A percentile compares a stretch with the other conserved stretches of the same genome.
Conservation (phyloP, 2,113 vertebrate genomes). For the Eidolon helvum region DNA sequence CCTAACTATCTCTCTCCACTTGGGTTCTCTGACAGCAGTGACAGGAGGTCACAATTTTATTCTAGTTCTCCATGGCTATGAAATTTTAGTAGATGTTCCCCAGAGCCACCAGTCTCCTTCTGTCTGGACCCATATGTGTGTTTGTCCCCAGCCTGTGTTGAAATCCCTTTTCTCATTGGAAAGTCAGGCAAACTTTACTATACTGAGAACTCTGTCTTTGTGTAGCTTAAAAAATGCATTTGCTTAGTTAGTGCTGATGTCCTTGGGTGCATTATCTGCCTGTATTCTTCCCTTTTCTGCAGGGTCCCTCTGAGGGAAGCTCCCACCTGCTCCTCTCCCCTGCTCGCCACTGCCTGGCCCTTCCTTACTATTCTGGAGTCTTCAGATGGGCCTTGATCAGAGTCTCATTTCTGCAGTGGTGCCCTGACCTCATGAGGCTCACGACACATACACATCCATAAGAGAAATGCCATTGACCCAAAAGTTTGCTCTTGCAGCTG, state of each 20-base stretch:
- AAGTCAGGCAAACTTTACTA: too few relatives aligned
- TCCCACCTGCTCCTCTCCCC: too few relatives aligned
- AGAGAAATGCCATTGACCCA: not conserved
- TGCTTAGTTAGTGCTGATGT: not conserved
- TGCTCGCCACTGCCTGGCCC: not conserved
- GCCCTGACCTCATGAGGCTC: accelerated
- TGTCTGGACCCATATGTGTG: accelerated
- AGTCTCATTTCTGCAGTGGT: not conserved
- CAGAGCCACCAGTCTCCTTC: not conserved
- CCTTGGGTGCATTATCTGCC: accelerated
- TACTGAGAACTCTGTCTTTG: not conserved
- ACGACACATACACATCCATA: accelerated
- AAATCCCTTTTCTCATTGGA: not conserved
- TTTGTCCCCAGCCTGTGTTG: not conserved
- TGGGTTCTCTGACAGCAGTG: not conserved
- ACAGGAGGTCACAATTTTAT: accelerated
- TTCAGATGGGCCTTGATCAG: not conserved
- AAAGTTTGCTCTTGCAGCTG: not conserved
- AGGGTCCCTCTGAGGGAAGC: too few relatives aligned
- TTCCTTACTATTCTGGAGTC: not conserved
- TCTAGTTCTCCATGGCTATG: not conserved
- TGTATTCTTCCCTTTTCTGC: not conserved
- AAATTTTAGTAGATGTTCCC: not conserved
- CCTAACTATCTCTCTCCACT: accelerated
- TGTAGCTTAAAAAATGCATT: not conserved